These are phyloP conservation scores for Diceros bicornis DNA, from an alignment of 2,797 vertebrate genomes.

Conservation along the genomic window DNA sequence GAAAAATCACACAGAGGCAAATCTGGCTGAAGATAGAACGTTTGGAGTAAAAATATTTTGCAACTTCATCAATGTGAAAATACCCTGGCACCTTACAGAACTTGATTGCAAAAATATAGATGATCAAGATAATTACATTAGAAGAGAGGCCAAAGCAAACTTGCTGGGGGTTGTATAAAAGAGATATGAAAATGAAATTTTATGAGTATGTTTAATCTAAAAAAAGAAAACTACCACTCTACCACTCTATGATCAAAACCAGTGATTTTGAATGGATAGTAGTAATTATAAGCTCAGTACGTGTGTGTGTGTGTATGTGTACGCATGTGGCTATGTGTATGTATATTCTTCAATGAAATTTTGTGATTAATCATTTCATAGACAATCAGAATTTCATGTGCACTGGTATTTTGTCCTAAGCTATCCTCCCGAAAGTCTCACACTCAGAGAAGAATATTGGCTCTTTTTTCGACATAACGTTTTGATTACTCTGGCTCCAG, in stretches of 20 bases:
- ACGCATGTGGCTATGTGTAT: neutral
- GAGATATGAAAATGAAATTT: slow-evolving; percentile 43
- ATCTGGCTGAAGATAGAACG: neutral
- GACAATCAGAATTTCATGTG: slow-evolving; percentile 52
- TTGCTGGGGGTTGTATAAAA: neutral
- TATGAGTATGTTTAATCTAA: neutral
- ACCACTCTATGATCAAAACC: neutral
- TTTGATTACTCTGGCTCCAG: slow-evolving; percentile 83
- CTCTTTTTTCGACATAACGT: slow-evolving; percentile 78
- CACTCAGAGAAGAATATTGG: slow-evolving; percentile 75
- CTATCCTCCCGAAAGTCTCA: slow-evolving; percentile 70
- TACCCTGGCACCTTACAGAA: neutral
- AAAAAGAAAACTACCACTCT: neutral
- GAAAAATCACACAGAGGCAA: slow-evolving; percentile 51
- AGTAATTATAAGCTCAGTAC: too few species aligned
- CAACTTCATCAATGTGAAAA: slow-evolving; percentile 26
- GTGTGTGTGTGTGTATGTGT: accelerated
- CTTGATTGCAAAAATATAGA: slow-evolving; percentile 37
- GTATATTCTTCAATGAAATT: neutral
- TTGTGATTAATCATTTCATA: slow-evolving; percentile 54
- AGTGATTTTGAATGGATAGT: neutral
- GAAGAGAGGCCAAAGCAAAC: slow-evolving; percentile 33
- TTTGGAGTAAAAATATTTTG: slow-evolving; percentile 51
- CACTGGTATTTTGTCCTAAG: slow-evolving; percentile 46
- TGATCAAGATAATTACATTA: slow-evolving; percentile 38